phyloP scores from a whole-genome alignment of 2,888 invertebrate species.

The Cordilura impudica region DNA sequence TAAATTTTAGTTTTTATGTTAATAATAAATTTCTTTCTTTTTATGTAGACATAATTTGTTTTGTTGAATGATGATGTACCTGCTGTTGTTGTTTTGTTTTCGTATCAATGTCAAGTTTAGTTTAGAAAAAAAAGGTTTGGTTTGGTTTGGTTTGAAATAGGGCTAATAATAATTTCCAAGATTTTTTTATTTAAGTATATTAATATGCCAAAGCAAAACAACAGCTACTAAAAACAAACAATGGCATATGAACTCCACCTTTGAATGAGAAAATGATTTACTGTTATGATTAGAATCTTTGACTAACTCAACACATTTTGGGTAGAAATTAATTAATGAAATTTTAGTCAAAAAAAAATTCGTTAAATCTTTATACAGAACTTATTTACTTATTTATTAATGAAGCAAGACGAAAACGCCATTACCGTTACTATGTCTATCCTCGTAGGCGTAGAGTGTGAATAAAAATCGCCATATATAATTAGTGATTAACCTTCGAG shows the following conservation, averaged over 20 bases:
- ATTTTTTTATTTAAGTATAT: too few relatives aligned
- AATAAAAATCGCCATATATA: too few relatives aligned
- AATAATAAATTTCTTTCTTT: constrained; percentile 27
- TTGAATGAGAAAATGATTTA: neutral
- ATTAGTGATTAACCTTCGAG: too few relatives aligned
- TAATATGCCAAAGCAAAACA: neutral
- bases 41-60: constrained; percentile 11
- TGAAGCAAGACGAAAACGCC: too few relatives aligned
- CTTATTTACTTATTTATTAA: too few relatives aligned
- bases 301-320: neutral
- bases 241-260: neutral
- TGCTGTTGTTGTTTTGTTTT: constrained; percentile 33
- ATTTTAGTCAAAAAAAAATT: too few relatives aligned
- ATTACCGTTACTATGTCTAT: too few relatives aligned
- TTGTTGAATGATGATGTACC: constrained; percentile 36
- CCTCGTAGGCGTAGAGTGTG: too few relatives aligned
- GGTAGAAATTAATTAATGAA: too few relatives aligned
- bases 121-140: neutral
- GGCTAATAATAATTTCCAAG: neutral
- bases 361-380: too few relatives aligned
- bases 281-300: neutral
- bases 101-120: neutral
- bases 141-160: too few relatives aligned
- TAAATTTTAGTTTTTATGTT: too few relatives aligned
- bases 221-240: neutral